Base-by-base conservation (phyloP, 2,797 vertebrate genomes). In the Phaenicophaeus curvirostris region DNA sequence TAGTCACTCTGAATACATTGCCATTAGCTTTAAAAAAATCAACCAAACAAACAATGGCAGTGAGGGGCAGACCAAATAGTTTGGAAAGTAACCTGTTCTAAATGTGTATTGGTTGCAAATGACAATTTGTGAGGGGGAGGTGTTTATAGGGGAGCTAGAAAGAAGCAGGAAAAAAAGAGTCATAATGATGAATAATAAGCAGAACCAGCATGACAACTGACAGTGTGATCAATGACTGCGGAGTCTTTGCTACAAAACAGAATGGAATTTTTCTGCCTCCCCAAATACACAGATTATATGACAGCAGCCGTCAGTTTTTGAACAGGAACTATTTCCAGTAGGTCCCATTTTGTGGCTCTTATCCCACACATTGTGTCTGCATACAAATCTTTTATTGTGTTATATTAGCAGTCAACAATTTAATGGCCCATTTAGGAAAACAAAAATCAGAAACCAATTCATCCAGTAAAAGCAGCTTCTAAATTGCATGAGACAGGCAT, bases 401-500 rank as follows among this genome's bases (percentile, higher is more conserved):
- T 92, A 44, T 96, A 62, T 68, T 90, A 94, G 66, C 67, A 96
- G 68, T 73, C 76, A 90, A 84, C 58, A 74, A 28, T 90, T 85
- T 84, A 95, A 71, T 63, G 87, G 69, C 21, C 71, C 39, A 42
- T 95, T 96, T 72, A 92, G 67, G 79, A 83, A 44, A 91, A 94
- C 85, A 92, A 92, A 91, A 92, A 94, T 94, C 77, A 89, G 92
- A 95, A 95, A 92, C 51, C 55, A 97, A 80, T 83, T 80, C 6
- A 94, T 79, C 6, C 27, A 13, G 21, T 83, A 96, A 95, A 90
- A 57, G 35, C 74, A 95, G 51, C 58, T 78, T 88, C 69, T 91
- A 80, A 94, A 95, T 69, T 86, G 41, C 21, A 85, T 85, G 54
- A 76, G 48, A 85, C 50, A 85, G 46, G 48, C 71, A 89, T 82